A percentile compares a stretch with the other conserved stretches of the same genome.
Conservation (phyloP, 2,113 vertebrate species). For the Callithrix jacchus region DNA sequence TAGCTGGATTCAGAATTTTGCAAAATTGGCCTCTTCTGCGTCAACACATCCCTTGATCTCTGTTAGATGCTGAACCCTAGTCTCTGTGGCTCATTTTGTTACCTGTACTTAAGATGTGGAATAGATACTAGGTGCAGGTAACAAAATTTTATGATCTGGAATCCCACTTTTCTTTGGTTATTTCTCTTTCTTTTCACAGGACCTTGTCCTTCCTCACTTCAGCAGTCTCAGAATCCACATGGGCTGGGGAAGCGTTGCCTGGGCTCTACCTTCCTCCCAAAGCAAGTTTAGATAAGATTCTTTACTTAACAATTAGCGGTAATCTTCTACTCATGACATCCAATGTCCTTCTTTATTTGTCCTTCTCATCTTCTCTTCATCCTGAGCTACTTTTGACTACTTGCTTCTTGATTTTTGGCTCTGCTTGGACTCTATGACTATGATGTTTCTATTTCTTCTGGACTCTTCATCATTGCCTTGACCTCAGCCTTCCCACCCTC, state of each 20-base stretch:
- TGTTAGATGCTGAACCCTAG: too few relatives aligned
- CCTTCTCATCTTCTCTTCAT: neutral
- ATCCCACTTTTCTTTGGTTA: neutral
- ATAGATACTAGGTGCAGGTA: too few relatives aligned
- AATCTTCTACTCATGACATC: neutral
- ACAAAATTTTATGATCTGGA: neutral
- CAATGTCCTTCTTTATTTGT: neutral
- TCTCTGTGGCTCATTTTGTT: neutral
- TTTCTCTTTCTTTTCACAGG: neutral
- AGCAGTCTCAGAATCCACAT: neutral
- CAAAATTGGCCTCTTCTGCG: neutral
- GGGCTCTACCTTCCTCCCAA: neutral
- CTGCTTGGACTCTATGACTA: neutral
- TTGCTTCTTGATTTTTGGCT: neutral
- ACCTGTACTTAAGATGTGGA: neutral
- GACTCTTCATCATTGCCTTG: neutral
- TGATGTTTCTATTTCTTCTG: neutral
- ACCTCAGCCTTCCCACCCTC: neutral
- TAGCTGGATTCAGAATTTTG: neutral
- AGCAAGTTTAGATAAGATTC: neutral
- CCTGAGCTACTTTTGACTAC: neutral
- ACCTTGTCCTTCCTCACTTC: neutral
- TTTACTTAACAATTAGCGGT: neutral
- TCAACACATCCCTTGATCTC: neutral
- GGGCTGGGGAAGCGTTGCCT: neutral